These are phyloP conservation scores for Flexamia atlantica DNA, from an alignment of 2,888 invertebrate species.

Conservation along the genomic window DNA sequence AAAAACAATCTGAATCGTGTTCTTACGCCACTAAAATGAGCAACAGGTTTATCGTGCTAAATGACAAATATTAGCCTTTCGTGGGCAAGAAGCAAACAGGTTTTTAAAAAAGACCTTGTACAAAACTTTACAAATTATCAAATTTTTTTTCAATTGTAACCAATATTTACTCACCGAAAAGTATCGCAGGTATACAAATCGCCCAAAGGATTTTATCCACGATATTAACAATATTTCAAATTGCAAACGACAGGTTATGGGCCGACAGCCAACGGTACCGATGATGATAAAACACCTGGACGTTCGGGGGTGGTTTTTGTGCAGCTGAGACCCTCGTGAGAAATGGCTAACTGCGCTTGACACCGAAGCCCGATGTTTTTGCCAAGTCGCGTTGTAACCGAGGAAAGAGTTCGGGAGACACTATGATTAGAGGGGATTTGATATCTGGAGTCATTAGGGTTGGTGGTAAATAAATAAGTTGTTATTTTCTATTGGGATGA, in stretches of 20 bases:
- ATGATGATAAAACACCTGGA: slow-evolving; percentile 55
- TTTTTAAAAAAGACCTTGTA: no score
- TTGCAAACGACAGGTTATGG: slow-evolving; percentile 26
- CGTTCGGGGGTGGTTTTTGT: slow-evolving; percentile 50
- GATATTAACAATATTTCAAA: slow-evolving; percentile 38
- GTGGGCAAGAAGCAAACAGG: no score
- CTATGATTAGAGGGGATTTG: not conserved
- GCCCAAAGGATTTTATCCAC: not conserved
- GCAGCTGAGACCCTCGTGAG: slow-evolving; percentile 24
- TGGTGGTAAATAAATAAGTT: no score
- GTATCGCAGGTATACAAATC: not conserved
- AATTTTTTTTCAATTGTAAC: no score
- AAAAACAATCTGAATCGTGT: no score
- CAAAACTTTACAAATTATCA: no score
- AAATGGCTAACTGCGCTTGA: slow-evolving; percentile 58
- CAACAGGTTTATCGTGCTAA: no score
- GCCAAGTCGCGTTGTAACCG: slow-evolving; percentile 45
- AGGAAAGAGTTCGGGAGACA: not conserved
- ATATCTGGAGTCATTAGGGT: no score
- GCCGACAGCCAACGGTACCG: not conserved
- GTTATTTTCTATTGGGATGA: no score
- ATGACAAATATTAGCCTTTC: no score
- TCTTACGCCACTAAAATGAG: no score
- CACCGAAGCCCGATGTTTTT: slow-evolving; percentile 41
- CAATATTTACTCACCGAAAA: no score